Conservation (phyloP, 1,140 invertebrate species). For the Magallana ariakensis region DNA sequence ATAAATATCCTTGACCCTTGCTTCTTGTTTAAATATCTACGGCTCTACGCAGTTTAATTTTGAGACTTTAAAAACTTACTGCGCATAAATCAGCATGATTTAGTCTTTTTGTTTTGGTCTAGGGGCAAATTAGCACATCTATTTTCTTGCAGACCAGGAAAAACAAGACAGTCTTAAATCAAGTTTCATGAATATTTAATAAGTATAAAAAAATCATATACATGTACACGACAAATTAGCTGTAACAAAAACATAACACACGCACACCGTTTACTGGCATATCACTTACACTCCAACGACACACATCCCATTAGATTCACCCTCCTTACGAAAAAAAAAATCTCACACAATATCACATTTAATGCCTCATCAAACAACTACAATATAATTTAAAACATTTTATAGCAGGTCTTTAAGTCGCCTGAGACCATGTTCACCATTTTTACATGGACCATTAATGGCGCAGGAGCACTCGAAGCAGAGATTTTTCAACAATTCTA, state of each 20-base stretch:
- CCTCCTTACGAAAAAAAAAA: not conserved
- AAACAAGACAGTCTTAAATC: not conserved
- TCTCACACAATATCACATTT: constrained; percentile 1
- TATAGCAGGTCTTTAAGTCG: not conserved
- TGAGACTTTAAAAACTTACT: too few relatives aligned
- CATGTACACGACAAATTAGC: not conserved
- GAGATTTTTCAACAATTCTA: not conserved
- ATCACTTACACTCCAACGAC: not conserved
- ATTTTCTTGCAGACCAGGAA: too few relatives aligned
- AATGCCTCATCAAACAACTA: not conserved
- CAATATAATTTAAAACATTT: not conserved
- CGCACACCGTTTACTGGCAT: not conserved
- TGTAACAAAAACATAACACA: not conserved
- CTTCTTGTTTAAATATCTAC: too few relatives aligned
- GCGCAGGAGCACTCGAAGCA: not conserved
- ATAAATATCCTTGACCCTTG: too few relatives aligned
- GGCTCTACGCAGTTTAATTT: too few relatives aligned
- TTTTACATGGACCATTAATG: not conserved
- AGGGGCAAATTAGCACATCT: too few relatives aligned
- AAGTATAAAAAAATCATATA: constrained; percentile 1
- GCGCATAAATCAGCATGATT: not conserved
- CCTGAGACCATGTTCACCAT: not conserved
- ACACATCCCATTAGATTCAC: not conserved
- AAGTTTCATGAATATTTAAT: constrained; percentile 31
- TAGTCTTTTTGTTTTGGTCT: not conserved